Conservation (phyloP, 1,140 invertebrate species). For the Neuroterus valhalla region DNA sequence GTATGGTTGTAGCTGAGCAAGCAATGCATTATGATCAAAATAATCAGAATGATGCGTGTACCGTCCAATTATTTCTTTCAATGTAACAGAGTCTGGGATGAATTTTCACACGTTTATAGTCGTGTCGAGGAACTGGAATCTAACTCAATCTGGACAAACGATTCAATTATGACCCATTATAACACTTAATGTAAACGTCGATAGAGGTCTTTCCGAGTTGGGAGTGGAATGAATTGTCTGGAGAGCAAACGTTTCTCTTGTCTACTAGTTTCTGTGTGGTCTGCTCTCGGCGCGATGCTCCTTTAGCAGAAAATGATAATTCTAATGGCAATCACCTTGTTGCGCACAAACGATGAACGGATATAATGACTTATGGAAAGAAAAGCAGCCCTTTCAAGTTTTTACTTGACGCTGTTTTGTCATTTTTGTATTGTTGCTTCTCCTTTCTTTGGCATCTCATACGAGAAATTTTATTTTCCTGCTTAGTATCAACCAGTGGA, state of each 20-base stretch:
- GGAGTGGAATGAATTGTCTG: constrained; percentile 12
- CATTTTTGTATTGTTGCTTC: neutral
- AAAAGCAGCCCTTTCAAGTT: constrained; percentile 24
- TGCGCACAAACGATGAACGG: constrained; percentile 22
- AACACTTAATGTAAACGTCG: constrained; percentile 13
- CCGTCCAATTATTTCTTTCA: too few relatives aligned
- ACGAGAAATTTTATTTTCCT: neutral
- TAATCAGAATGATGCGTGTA: too few relatives aligned
- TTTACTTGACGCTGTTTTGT: neutral
- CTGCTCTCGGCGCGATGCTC: constrained; percentile 1
- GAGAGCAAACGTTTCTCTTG: neutral
- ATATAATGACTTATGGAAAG: constrained; percentile 1
- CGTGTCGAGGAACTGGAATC: neutral
- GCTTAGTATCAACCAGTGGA: neutral
- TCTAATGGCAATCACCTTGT: constrained; percentile 17
- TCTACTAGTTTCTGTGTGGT: constrained; percentile 9
- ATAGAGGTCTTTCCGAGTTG: constrained; percentile 13
- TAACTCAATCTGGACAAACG: constrained; percentile 15
- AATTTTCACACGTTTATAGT: neutral
- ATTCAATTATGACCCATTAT: constrained; percentile 25
- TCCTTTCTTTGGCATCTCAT: constrained; percentile 3
- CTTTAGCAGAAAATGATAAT: constrained; percentile 25
- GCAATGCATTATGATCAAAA: too few relatives aligned
- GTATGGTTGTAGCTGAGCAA: too few relatives aligned
- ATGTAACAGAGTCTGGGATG: too few relatives aligned